Evolutionary conservation across 2,797 vertebrate genomes (phyloP), one percentile per base, ranked within the genome.

Genomic region (Argyrosomus regius): DNA sequence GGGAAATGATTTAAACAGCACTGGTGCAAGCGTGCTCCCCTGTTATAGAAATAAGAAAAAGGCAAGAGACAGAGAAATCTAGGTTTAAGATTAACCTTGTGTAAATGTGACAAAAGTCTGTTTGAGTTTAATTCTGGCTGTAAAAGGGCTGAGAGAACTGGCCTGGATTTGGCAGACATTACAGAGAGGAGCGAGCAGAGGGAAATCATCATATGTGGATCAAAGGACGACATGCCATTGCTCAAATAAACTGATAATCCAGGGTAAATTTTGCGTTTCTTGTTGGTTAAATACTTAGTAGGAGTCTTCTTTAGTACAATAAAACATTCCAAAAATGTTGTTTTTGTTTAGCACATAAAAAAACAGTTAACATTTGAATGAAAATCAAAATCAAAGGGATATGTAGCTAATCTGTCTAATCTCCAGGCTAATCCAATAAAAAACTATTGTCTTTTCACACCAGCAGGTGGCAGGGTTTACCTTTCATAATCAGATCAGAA

Each of bases 401-500:
- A 48, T 62, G 49, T 39, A 20, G 11, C 1, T 46, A 49, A 59
- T 76, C 16, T 58, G 35, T 78, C n/a, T 72, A 49, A 56, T 61
- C 26, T 46, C 48, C 65, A 64, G 3, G 6, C 10, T 69, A 49
- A 68, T 68, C 48, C 57, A 78, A 61, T 61, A 18, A 81, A 74
- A 49, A 10, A 39, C 48, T 5, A 61, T 57, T 68, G 35, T 65
- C 18, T 60, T 68, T 80, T 77, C 54, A 16, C 46, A 82, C 91
- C 93, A 93, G 89, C 70, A 93, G 94, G 80, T 88, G 92, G 90
- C 93, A 93, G 85, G 41, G 56, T 92, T 93, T 76, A 62, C 74
- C 80, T 87, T 83, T 78, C 45, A 73, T 61, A 52, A 75, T 62
- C 57, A 75, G 49, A 71, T 24, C 28, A 61, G 3, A n/a, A 24